Evolutionary conservation across 2,888 invertebrate genomes (phyloP), one percentile per base, ranked within the genome.

Genomic region (Agrilus cyanescens): DNA sequence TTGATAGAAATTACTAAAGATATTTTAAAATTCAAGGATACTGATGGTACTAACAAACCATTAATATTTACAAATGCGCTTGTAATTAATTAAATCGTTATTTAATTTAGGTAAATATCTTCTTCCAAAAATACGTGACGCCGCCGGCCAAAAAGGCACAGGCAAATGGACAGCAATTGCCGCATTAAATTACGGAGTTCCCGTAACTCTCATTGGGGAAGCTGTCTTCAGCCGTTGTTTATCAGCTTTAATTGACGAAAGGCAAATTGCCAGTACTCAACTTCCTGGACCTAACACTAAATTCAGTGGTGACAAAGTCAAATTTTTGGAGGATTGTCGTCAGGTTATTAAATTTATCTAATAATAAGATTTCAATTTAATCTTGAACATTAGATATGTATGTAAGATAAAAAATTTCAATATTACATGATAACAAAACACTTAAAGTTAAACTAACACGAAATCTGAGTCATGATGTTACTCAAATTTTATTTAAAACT

Each of bases 161-260:
- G 98, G 98, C 43, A 98, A 98, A 66, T 99, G 98, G 98, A 99
- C 98, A 0, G 96, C 93, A 0, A 90, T 97, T 53, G 80, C 94
- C 3, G 93, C 96, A 0, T 70, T 98, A 16, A 94, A 98, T 57
- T 94, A 90, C 58, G 97, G 96, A 7, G 82, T 93, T 12, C 98
- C 98, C 0, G 95, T 98, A 12, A 98, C 98, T 36, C 80, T 98
- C 46, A 99, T 98, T 49, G 97, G 91, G 15, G 97, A 98, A 67
- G 94, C 97, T 1, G 98, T 98, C 4, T 98, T 97, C 66, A 87
- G 95, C 1, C 78, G 98, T 31, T 97, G 94, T 60, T 73, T 99
- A 5, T 97, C 97, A 0, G 82, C 96, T 0, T 69, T 98, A 39
- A 81, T 93, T 80, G 72, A 75, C 13, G 96, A 98, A 66, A 79